Evolutionary conservation across 2,797 vertebrate species (phyloP), one percentile per base, ranked within the genome.

Genomic region (Chanos chanos): DNA sequence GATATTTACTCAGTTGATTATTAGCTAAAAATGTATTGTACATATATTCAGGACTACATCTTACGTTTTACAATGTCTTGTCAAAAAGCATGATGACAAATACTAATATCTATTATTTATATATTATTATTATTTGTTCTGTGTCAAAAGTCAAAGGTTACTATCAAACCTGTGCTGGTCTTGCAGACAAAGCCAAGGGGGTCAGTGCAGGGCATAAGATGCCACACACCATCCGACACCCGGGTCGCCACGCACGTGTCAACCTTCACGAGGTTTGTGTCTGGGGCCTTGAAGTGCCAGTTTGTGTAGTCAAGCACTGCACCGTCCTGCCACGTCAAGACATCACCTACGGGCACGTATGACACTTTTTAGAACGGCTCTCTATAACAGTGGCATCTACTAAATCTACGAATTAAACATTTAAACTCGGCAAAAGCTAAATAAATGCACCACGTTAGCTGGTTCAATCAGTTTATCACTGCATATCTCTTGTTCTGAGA

Each of bases 161-260:
- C 1, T 13, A 36, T 72, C 81, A 21, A 75, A 98, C 94, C 87
- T 88, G 88, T 75, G 39, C 76, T 64, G 45, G 82, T 91, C 90
- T 95, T 94, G 79, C 96, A 99, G 24, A 97, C 57, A 56, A 96
- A 96, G 59, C 94, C 94, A 1, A 79, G 87, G 19, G 73, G 84
- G 47, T 92, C 88, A 19, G 56, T 72, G 80, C 95, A 98, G 0
- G 75, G 63, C 12, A 87, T 81, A 65, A 92, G 73, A 18, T 87
- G 84, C 96, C 96, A 98, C 43, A 84, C 60, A 27, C 91, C 92
- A 49, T 95, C 90, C 0, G 75, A 68, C 27, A 88, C 84, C 70
- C 79, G 87, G 75, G 89, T 77, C 4, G 85, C 87, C 54, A 93
- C 76, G 31, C 96, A 97, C 10, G 76, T 71, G 56, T 91, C 87